phyloP scores from a whole-genome alignment of 1,140 invertebrate genomes.

The Brachionus paranguensis region DNA sequence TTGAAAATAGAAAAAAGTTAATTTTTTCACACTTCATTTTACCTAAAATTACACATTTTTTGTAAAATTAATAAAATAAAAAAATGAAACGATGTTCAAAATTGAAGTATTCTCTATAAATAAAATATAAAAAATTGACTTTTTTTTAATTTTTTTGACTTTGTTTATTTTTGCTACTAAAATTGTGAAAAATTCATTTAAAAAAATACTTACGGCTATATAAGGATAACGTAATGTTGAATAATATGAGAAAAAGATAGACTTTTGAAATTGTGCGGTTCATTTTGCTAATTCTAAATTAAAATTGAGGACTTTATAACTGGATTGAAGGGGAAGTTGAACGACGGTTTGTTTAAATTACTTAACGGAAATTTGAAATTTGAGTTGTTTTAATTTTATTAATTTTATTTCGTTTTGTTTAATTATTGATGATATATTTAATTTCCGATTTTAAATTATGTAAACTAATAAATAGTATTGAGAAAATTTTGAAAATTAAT shows the following conservation, averaged over 20 bases:
- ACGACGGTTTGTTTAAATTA: constrained; percentile 7
- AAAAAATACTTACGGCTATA: background rate
- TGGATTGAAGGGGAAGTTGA: background rate
- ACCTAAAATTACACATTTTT: no score
- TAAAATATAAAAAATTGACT: no score
- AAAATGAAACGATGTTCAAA: no score
- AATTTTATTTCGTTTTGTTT: background rate
- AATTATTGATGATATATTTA: background rate
- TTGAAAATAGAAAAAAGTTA: no score
- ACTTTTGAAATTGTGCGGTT: background rate
- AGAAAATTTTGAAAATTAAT: background rate
- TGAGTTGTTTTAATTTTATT: background rate
- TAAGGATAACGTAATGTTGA: background rate
- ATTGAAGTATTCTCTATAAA: no score
- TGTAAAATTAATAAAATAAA: no score
- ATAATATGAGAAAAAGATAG: background rate
- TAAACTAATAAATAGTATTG: background rate
- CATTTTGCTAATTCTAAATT: background rate
- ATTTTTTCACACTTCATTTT: no score
- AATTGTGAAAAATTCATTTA: no score
- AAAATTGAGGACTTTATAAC: background rate
- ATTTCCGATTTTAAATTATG: background rate
- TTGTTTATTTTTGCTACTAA: no score
- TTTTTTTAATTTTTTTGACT: no score
- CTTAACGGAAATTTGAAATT: background rate